phyloP scores from a whole-genome alignment of 2,797 vertebrate species.

The Linurgus olivaceus region DNA sequence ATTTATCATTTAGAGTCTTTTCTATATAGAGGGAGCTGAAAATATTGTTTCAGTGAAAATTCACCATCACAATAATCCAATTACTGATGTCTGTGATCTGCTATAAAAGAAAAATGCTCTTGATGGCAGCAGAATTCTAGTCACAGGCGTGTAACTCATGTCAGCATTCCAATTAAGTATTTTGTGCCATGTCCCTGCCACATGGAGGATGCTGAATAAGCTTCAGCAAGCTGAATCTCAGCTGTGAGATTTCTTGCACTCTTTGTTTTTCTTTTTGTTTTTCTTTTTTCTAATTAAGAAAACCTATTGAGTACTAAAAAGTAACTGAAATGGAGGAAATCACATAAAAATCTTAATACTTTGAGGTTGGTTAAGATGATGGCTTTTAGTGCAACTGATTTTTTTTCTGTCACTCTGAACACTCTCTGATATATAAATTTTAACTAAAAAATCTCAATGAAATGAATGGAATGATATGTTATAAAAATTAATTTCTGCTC shows the following conservation, averaged over 20 bases:
- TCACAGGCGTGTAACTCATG: constrained; percentile 32
- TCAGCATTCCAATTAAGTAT: constrained; percentile 36
- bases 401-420: neutral
- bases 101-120: constrained; percentile 77
- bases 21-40: neutral
- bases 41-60: constrained; percentile 52
- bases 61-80: constrained; percentile 38
- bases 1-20: neutral
- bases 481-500: constrained; percentile 34
- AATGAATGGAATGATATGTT: constrained; percentile 27
- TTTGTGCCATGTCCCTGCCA: constrained; percentile 24
- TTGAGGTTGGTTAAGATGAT: neutral
- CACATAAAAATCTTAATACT: neutral
- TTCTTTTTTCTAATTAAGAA: neutral
- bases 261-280: neutral
- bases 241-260: neutral
- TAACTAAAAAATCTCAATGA: constrained; percentile 22
- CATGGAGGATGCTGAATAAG: constrained; percentile 17
- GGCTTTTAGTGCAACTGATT: neutral
- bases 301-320: neutral
- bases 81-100: constrained; percentile 62
- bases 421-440: neutral
- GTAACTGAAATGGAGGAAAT: neutral
- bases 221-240: constrained; percentile 13
- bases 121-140: constrained; percentile 82